A percentile compares a stretch with the other conserved stretches of the same genome.
Evolutionary conservation across 2,113 vertebrate species (phyloP).

Genomic region (Pomatostomus ruficeps): DNA sequence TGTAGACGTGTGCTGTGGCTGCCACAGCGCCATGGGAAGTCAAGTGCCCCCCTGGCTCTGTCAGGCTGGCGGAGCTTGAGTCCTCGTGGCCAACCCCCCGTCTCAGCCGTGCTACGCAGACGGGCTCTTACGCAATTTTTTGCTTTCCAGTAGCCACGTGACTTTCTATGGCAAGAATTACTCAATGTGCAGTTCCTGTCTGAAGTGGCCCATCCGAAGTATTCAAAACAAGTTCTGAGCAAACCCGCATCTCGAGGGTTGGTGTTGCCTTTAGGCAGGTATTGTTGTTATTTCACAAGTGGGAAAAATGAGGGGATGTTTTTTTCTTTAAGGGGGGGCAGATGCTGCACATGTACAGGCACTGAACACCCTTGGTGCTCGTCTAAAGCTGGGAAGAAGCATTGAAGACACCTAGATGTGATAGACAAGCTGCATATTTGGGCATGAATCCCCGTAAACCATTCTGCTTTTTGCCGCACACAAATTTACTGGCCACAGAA

Average conservation of each 20-base stretch:
- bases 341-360: background rate
- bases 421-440: background rate
- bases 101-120: rapidly evolving
- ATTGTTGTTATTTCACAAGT: background rate
- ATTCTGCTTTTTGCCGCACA: background rate
- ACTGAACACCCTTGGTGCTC: background rate
- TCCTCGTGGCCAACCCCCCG: background rate
- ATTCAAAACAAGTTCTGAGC: constrained; percentile 17
- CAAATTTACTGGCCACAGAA: background rate
- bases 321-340: background rate
- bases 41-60: rapidly evolving
- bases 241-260: background rate
- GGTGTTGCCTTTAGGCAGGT: background rate
- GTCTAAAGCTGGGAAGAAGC: background rate
- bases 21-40: background rate
- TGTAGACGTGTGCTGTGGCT: background rate
- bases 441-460: background rate
- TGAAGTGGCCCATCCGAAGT: background rate
- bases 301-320: background rate
- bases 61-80: background rate
- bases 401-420: background rate
- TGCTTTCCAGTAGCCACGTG: background rate
- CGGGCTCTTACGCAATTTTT: background rate
- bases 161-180: background rate
- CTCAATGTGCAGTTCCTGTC: constrained; percentile 39